Base-by-base conservation (phyloP, 2,797 vertebrate species). In the Nyctibius grandis region DNA sequence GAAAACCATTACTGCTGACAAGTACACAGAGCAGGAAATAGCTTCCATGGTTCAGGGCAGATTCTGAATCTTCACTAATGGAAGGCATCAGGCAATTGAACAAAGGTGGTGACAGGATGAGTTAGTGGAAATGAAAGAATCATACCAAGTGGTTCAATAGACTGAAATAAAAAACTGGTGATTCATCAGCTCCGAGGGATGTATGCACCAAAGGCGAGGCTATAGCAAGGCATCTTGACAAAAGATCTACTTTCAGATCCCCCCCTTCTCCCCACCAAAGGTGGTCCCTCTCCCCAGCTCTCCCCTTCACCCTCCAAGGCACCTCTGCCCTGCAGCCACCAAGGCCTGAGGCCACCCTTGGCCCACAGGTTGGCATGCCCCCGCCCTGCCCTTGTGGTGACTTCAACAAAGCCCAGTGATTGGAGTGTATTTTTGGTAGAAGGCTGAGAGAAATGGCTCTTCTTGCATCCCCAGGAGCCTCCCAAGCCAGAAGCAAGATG, bases 1-100 rank as follows among this genome's bases (percentile, higher is more conserved):
- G 29, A 83, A 84, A 53, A 78, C 85, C 64, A 74, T 93, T 90
- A 85, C 72, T 44, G 48, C 72, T 83, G 89, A 82, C 87, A 96
- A 89, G 76, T 40, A 74, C 38, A 60, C 2, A 20, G 72, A 82
- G 81, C 36, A 89, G 42, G 63, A 89, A 92, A 85, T 9, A 74
- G 68, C 53, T 91, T 91, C 81, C 44, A 28, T 2, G 48, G 70
- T 73, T 89, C 83, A 80, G 72, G 40, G 72, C 68, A 77, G 31
- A 44, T 73, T 73, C 69, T 56, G 56, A 38, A 75, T 68, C 68
- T 47, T 69, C 54, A 13, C 53, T 93, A 83, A 91, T 68, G 15
- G 56, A 82, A 96, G 29, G 44, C 72, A 83, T 42, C 60, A 64
- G 68, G 53, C 64, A 88, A 53, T 5, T 51, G 77, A 93, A 59